Base-by-base conservation (phyloP, 2,888 invertebrate genomes). In the Ferdinandea cuprea region DNA sequence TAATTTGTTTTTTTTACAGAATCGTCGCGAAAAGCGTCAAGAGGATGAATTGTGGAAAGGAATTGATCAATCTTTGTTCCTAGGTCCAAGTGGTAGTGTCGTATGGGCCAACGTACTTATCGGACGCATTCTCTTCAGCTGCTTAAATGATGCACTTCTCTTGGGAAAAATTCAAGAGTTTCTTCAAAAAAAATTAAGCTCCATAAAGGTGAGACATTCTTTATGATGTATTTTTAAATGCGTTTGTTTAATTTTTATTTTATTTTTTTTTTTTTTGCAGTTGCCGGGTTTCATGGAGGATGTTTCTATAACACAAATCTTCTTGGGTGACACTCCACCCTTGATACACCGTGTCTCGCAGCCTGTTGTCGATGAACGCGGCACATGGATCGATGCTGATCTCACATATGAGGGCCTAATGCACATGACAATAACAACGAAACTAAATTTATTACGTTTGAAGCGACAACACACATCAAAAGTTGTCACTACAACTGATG, bases 261-360 rank as follows among this genome's bases (percentile, higher is more conserved):
- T 32, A 50, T 17, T n/a, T 40, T 9, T 11, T 6, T 65, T 17
- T n/a, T 56, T 68, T n/a, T 68, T n/a, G n/a, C n/a, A 93, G 92
- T 91, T 96, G 59, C 97, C 97, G 4, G 94, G 95, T 87, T 96
- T 97, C 87, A 95, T 97, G 91, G 96, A 97, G 88, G 95, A 95
- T 86, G 92, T 97, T 48, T 91, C 93, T 17, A 93, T 97, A 58
- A 93, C 94, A 2, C 94, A 96, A 86, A 91, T 96, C 69, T 93
- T 94, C 72, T 91, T 96, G 86, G 96, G 96, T 6, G 90, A 91
- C 65, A 92, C 93, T 0, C 92, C 95, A 6, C 94, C 95, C 2
- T 88, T 93, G 13, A 92, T 95, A 74, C 93, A 93, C 84, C 92
- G 92, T 68, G 92, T 93, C 15, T 92, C 93, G 5, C 92, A 93